These are phyloP conservation scores for Solea senegalensis DNA, from an alignment of 2,113 vertebrate genomes.

Conservation along the genomic window DNA sequence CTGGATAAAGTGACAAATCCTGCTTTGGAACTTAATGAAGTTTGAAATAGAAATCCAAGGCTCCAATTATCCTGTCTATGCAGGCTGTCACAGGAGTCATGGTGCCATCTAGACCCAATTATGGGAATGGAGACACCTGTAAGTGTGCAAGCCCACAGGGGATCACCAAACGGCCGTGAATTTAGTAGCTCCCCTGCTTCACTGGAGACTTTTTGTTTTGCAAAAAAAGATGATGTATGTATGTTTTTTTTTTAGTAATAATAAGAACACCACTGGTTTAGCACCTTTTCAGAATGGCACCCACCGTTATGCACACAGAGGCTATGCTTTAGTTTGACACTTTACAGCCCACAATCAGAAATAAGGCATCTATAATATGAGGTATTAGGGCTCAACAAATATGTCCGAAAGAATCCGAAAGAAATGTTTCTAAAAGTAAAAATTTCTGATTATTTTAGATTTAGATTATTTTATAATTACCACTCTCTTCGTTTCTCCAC, in stretches of 20 bases:
- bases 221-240: background rate
- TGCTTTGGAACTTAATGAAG: conserved; percentile 80
- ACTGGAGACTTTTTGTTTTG: too few relatives aligned
- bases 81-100: conserved; percentile 72
- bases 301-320: background rate
- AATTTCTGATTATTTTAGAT: background rate
- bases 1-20: conserved; percentile 73
- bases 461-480: background rate
- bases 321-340: conserved; percentile 4
- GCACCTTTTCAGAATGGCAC: conserved; percentile 12
- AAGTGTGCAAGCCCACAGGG: conserved; percentile 33
- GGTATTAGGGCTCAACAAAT: too few relatives aligned
- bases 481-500: background rate
- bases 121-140: conserved; percentile 61
- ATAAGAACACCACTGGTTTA: conserved; percentile 6
- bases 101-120: conserved; percentile 68
- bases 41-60: conserved; percentile 79
- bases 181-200: conserved; percentile 6
- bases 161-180: background rate
- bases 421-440: background rate
- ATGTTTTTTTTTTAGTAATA: too few relatives aligned
- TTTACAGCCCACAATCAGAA: background rate
- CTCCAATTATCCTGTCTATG: conserved; percentile 74
- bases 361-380: too few relatives aligned
- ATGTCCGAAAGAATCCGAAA: background rate